Conservation (phyloP, 1,140 invertebrate genomes). For the Proctacanthus coquilletti region DNA sequence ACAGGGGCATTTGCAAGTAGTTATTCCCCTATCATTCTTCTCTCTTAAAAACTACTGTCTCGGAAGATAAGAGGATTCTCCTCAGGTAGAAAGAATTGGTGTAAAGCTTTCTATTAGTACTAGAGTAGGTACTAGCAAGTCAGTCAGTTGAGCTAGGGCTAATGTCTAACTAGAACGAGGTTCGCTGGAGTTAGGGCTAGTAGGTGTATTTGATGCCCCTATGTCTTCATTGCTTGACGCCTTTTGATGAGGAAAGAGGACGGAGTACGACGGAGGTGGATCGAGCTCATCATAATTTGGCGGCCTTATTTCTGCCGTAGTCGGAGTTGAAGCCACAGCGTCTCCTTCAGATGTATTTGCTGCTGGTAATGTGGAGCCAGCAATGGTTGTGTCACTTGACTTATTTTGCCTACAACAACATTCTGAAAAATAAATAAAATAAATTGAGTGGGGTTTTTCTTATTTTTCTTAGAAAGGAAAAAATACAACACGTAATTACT, state of each 20-base stretch:
- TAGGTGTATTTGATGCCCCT: not conserved
- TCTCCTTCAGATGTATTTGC: not conserved
- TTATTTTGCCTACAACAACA: slow-evolving; percentile 28
- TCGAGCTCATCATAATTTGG: slow-evolving; percentile 30
- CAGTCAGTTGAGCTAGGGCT: too few species aligned
- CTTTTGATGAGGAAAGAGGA: slow-evolving; percentile 28
- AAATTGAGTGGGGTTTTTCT: too few species aligned
- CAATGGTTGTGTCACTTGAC: slow-evolving; percentile 12
- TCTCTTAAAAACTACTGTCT: too few species aligned
- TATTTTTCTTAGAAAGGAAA: too few species aligned
- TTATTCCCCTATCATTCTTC: too few species aligned
- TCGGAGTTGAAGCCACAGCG: not conserved
- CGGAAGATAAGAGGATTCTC: too few species aligned
- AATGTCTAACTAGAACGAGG: too few species aligned
- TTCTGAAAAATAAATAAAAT: slow-evolving; percentile 13
- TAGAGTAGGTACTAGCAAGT: too few species aligned
- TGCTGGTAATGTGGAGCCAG: slow-evolving; percentile 9
- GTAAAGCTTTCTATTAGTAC: too few species aligned
- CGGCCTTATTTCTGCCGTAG: slow-evolving; percentile 10
- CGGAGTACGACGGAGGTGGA: slow-evolving; percentile 27
- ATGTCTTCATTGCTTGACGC: slow-evolving; percentile 10
- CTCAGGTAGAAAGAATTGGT: too few species aligned
- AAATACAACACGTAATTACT: too few species aligned
- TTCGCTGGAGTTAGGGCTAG: slow-evolving; percentile 11
- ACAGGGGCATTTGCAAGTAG: too few species aligned